Percentiles rank a stretch among this genome's conserved stretches.
phyloP scores from a whole-genome alignment of 2,113 vertebrate genomes.

The Cheilinus undulatus region DNA sequence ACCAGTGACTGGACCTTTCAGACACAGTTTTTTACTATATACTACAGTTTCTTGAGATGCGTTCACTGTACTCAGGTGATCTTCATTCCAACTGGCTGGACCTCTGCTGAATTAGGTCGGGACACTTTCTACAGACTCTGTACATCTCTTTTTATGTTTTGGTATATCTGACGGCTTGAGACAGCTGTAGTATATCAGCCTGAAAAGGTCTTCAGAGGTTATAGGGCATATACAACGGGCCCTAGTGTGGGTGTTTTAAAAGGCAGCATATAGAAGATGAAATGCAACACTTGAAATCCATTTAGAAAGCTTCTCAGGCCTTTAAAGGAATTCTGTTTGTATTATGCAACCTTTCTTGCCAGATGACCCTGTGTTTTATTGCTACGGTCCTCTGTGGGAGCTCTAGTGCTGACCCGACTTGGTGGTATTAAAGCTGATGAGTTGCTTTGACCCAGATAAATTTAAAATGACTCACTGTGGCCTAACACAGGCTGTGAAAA shows the following conservation, averaged over 20 bases:
- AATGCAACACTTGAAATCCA: background rate
- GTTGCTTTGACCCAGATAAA: constrained; percentile 1
- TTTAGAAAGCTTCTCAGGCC: background rate
- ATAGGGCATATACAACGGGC: background rate
- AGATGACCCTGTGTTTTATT: background rate
- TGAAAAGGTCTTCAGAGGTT: background rate
- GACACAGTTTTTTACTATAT: too few relatives aligned
- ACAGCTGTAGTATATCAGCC: background rate
- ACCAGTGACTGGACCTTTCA: too few relatives aligned
- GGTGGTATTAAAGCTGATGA: background rate
- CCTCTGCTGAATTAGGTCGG: too few relatives aligned
- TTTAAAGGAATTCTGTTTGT: background rate
- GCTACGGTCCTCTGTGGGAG: background rate
- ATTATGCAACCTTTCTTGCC: background rate
- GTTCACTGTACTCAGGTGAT: too few relatives aligned
- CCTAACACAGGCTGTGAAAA: constrained; percentile 1
- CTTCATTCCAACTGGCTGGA: too few relatives aligned
- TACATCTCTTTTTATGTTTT: too few relatives aligned
- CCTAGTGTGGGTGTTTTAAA: background rate
- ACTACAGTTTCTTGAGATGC: too few relatives aligned
- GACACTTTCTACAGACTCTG: too few relatives aligned
- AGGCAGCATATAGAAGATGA: background rate
- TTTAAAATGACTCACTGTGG: constrained; percentile 1
- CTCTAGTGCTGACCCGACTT: constrained; percentile 1
- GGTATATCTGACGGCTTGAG: too few relatives aligned